Conservation (phyloP, 1,140 invertebrate species). For the Pseudachorutes palmiensis region DNA sequence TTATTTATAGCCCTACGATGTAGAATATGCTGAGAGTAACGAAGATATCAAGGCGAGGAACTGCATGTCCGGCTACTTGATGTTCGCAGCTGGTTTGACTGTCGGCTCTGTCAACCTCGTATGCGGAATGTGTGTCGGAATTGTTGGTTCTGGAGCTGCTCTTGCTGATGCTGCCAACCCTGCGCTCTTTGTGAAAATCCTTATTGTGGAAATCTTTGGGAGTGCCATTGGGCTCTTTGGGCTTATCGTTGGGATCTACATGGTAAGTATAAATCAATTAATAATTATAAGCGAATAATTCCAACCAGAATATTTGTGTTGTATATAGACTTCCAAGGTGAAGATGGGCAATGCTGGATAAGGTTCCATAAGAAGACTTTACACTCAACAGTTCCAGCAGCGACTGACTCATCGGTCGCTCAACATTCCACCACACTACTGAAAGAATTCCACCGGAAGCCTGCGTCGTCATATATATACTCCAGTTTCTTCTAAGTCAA, state of each 20-base stretch:
- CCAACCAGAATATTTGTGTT: constrained; percentile 15
- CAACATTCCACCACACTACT: neutral
- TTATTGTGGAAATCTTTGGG: constrained; percentile 97
- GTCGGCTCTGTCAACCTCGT: constrained; percentile 91
- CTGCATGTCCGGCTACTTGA: constrained; percentile 75
- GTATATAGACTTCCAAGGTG: constrained; percentile 47
- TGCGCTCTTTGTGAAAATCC: constrained; percentile 89
- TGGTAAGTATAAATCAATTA: constrained; percentile 54
- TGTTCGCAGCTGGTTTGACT: constrained; percentile 90
- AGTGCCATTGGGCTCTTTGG: constrained; percentile 96
- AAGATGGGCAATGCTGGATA: constrained; percentile 49
- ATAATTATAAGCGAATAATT: too few species aligned
- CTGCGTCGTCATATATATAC: neutral
- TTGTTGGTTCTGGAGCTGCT: constrained; percentile 91
- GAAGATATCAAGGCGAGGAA: constrained; percentile 39
- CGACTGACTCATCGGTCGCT: neutral
- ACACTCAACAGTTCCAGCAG: neutral
- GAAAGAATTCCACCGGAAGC: too few species aligned
- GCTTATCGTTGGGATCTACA: constrained; percentile 94
- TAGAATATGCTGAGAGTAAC: constrained; percentile 15
- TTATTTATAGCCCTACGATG: neutral
- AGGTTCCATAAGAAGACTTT: neutral
- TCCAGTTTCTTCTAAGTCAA: neutral
- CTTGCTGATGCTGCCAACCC: constrained; percentile 91
- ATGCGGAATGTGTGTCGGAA: constrained; percentile 90